Conservation (phyloP, 2,113 vertebrate genomes). For the Amblyornis subalaris region DNA sequence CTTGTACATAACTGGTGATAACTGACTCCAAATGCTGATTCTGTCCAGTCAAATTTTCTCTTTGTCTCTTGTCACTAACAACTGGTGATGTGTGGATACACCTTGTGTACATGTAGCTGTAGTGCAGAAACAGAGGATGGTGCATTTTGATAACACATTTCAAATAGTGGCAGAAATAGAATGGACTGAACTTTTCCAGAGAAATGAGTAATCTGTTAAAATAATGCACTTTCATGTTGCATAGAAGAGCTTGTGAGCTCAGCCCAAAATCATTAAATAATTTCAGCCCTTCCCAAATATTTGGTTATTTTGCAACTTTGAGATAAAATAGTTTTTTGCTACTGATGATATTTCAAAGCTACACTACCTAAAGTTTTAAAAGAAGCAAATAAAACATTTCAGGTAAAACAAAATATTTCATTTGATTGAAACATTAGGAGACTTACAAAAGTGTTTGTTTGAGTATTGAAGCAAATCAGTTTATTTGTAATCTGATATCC, state of each 20-base stretch:
- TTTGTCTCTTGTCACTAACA: neutral
- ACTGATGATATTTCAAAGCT: neutral
- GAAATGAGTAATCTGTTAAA: neutral
- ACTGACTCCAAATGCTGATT: neutral
- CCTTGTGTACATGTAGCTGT: neutral
- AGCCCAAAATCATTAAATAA: neutral
- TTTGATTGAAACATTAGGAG: neutral
- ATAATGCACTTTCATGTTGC: neutral
- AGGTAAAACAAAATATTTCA: neutral
- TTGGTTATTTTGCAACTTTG: neutral
- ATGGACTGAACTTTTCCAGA: neutral
- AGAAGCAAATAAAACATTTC: neutral
- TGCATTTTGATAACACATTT: neutral
- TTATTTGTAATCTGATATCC: neutral
- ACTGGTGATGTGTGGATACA: neutral
- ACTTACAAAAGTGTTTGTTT: neutral
- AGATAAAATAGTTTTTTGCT: neutral
- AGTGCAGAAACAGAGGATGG: neutral
- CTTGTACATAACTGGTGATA: neutral
- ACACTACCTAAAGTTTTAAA: neutral
- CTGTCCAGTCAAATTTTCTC: accelerated
- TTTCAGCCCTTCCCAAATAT: neutral
- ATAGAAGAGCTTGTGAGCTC: neutral
- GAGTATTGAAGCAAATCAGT: neutral
- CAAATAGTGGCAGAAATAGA: neutral